These are phyloP conservation scores for Lamellibrachia luymesi DNA, from an alignment of 1,140 invertebrate genomes.

Conservation along the genomic window DNA sequence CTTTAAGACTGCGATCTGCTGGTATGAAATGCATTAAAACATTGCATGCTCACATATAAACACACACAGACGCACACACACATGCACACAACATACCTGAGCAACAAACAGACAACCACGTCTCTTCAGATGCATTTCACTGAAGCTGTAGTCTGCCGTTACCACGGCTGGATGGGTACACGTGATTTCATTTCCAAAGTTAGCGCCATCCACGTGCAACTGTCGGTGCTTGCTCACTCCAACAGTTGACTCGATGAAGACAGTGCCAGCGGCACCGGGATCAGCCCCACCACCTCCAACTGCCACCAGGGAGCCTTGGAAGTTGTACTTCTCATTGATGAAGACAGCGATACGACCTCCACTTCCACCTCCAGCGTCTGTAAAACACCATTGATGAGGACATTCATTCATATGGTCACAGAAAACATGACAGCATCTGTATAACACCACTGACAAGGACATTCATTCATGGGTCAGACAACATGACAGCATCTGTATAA, in stretches of 20 bases:
- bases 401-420: not conserved
- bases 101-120: not conserved
- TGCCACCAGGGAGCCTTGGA: not conserved
- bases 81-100: not conserved
- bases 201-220: conserved; percentile 31
- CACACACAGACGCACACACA: too few relatives aligned
- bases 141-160: not conserved
- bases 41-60: too few relatives aligned
- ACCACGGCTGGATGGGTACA: not conserved
- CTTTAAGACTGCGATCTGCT: too few relatives aligned
- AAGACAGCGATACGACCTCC: conserved; percentile 38
- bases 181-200: not conserved
- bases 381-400: not conserved
- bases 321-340: conserved; percentile 30
- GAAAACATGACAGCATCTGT: too few relatives aligned
- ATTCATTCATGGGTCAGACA: too few relatives aligned
- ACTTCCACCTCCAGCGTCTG: conserved; percentile 40
- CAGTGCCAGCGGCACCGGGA: conserved; percentile 40
- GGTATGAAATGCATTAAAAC: too few relatives aligned
- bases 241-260: conserved; percentile 32
- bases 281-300: not conserved
- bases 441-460: too few relatives aligned
- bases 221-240: conserved; percentile 29
- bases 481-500: too few relatives aligned
- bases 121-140: not conserved